Conservation (phyloP, 2,888 invertebrate species). For the Cepaea hortensis region DNA sequence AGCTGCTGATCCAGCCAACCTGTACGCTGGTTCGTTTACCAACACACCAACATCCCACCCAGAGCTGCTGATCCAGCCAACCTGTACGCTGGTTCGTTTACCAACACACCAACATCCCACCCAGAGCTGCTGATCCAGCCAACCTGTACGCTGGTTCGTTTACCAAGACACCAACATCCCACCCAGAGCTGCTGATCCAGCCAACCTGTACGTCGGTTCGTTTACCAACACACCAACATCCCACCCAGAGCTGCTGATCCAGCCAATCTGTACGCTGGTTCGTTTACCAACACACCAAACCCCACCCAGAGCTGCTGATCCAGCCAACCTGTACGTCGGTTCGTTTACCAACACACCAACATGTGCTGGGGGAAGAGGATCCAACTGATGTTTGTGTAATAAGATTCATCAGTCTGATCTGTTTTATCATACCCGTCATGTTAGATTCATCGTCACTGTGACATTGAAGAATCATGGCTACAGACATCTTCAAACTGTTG, state of each 20-base stretch:
- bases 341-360: not conserved
- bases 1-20: not conserved
- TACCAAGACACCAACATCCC: not conserved
- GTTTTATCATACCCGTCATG: no score
- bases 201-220: not conserved
- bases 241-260: not conserved
- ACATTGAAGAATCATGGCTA: no score
- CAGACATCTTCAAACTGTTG: no score
- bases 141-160: not conserved
- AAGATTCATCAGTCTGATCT: not conserved
- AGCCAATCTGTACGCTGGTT: not conserved
- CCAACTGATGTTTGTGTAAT: not conserved
- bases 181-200: not conserved
- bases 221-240: not conserved
- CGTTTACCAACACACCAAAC: not conserved
- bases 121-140: not conserved
- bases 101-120: not conserved
- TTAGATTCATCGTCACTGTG: no score
- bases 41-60: not conserved
- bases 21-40: not conserved
- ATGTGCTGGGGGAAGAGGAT: not conserved
- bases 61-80: not conserved
- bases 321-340: not conserved
- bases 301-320: not conserved
- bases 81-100: not conserved